Conservation (phyloP, 2,888 invertebrate species). For the Acanthosepion lycidas region DNA sequence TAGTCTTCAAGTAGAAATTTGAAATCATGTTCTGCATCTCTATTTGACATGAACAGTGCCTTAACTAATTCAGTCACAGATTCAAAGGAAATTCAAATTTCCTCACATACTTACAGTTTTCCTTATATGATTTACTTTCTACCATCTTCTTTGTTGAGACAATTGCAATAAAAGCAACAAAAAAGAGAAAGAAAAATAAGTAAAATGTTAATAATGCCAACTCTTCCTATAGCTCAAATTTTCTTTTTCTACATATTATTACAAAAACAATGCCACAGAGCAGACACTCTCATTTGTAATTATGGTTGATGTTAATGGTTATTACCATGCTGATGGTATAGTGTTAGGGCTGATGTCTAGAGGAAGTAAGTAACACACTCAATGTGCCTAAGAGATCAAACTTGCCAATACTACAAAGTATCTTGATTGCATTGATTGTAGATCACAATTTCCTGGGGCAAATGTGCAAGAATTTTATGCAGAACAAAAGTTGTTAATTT, state of each 20-base stretch:
- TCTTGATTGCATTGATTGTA: slow-evolving; percentile 4
- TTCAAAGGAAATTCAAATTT: background rate
- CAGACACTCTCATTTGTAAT: background rate
- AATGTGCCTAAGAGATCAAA: background rate
- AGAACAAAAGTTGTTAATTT: background rate
- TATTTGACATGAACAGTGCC: no score
- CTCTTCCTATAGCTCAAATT: background rate
- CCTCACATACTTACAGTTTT: background rate
- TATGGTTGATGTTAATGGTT: background rate
- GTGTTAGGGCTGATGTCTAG: background rate
- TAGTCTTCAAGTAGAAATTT: background rate
- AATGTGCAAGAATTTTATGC: background rate
- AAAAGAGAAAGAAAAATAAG: background rate
- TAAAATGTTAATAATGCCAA: background rate
- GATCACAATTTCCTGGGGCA: background rate
- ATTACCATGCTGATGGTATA: background rate
- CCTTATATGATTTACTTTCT: no score
- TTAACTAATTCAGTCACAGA: background rate
- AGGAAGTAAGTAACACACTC: background rate
- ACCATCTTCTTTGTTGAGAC: background rate
- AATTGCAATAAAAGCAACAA: no score
- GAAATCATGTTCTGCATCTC: no score
- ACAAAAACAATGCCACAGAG: background rate
- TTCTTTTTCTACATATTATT: background rate
- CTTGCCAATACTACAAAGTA: background rate